Conservation (phyloP, 2,888 invertebrate species). For the Cerceris ruficornis region DNA sequence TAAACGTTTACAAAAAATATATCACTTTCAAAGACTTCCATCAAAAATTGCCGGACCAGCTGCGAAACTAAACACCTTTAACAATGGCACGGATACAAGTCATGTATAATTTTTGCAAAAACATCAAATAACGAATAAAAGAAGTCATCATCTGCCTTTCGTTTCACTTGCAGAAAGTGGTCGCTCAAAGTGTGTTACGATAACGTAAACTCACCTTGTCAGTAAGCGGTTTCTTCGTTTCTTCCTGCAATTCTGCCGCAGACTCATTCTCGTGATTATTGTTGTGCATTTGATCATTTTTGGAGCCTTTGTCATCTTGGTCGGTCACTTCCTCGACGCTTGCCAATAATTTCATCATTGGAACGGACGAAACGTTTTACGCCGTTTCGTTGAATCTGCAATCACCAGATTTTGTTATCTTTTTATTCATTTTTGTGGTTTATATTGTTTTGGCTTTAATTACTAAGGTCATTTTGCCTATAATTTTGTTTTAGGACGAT, state of each 20-base stretch:
- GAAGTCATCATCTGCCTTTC: background rate
- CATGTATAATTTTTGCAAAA: constrained; percentile 10
- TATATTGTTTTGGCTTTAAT: background rate
- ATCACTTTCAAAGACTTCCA: too few species aligned
- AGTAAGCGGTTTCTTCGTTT: constrained; percentile 62
- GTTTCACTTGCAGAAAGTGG: constrained; percentile 5
- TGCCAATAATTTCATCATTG: constrained; percentile 81
- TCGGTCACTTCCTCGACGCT: constrained; percentile 73
- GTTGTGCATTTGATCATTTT: constrained; percentile 66
- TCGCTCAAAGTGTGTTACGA: background rate
- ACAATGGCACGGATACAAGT: too few species aligned
- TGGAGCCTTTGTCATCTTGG: constrained; percentile 56
- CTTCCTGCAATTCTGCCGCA: constrained; percentile 54
- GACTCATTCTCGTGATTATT: constrained; percentile 68
- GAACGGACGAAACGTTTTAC: constrained; percentile 32
- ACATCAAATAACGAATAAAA: background rate
- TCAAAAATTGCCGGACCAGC: too few species aligned
- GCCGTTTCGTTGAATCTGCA: constrained; percentile 12
- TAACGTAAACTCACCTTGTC: constrained; percentile 66
- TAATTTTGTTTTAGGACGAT: too few species aligned
- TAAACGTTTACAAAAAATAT: too few species aligned
- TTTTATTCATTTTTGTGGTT: background rate
- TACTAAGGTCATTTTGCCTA: background rate
- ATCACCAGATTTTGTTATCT: background rate
- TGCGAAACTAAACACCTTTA: too few species aligned